Base-by-base conservation (phyloP, 1,140 invertebrate species). In the Drosophila willistoni region DNA sequence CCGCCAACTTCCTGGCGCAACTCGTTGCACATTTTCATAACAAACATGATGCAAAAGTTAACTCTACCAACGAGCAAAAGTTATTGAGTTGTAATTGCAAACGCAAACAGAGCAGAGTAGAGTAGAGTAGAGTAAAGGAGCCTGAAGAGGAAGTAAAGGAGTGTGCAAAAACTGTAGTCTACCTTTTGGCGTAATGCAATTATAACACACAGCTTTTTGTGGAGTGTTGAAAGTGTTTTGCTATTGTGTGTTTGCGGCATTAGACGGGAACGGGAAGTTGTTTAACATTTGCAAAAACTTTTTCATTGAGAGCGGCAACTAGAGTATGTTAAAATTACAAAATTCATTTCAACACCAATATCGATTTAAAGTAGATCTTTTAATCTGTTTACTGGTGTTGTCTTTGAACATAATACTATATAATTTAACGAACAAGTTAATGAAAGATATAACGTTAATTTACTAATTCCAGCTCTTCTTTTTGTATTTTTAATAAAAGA, bases 31-130 rank as follows among this genome's bases (percentile, higher is more conserved):
- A 51, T 51, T 51, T 51, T 51, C 44, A 51, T 61, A 68, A 77
- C 71, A 81, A 81, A 77, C 79, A 77, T 67, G 65, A 67, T 62
- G 73, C 61, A 77, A 82, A 77, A 84, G 69, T 83, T 83, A 55
- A 72, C 73, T 67, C 64, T 67, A 42, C 42, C 64, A 55, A 44
- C 61, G 59, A 61, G 73, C 61, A 42, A 77, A 84, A 84, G 81
- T 84, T 85, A 85, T 85, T 85, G 81, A 85, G 81, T 85, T 85
- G 81, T 78, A 85, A 85, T 85, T 85, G 81, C 82, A 56, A 84
- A 69, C 57, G 70, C 81, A 79, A 83, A 83, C 74, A 78, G 71
- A 51, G 17, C 14, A 47, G 44, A 47, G 29, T 29, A 29, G 29
- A 29, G 29, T 29, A 29, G 5, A 29, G 29, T 29, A 29, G 7